phyloP scores from a whole-genome alignment of 2,888 invertebrate species.

The Drosophila lutescens region DNA sequence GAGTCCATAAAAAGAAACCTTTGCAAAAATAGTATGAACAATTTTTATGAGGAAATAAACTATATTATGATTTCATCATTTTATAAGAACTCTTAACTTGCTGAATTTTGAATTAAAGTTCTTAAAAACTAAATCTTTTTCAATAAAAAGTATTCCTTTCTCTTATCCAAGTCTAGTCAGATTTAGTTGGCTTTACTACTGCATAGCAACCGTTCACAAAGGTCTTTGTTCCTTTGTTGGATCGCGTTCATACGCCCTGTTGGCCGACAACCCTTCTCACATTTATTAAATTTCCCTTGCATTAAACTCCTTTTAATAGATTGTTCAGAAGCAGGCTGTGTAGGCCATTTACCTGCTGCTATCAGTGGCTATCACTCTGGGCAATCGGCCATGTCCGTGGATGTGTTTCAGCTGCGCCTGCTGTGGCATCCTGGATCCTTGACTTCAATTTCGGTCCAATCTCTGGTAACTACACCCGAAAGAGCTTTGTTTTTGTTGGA shows the following conservation, averaged over 20 bases:
- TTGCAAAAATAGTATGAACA: background rate
- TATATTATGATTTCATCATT: too few relatives aligned
- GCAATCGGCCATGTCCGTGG: conserved; percentile 57
- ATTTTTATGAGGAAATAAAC: too few relatives aligned
- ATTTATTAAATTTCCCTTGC: conserved; percentile 15
- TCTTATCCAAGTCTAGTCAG: background rate
- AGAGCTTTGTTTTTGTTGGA: conserved; percentile 27
- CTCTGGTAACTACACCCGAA: conserved; percentile 11
- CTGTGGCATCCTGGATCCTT: conserved; percentile 58
- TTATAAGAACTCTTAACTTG: too few relatives aligned
- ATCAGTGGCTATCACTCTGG: conserved; percentile 60
- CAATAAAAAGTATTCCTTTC: too few relatives aligned
- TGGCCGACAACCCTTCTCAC: background rate
- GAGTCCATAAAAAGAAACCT: background rate
- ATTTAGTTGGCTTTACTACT: background rate
- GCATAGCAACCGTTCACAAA: conserved; percentile 17
- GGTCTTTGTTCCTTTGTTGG: conserved; percentile 27
- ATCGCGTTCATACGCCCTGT: conserved; percentile 29
- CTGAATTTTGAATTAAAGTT: too few relatives aligned
- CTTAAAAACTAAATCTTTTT: too few relatives aligned
- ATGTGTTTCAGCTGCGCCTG: conserved; percentile 64
- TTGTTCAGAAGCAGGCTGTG: background rate
- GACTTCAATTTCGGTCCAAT: background rate
- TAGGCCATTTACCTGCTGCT: conserved; percentile 62
- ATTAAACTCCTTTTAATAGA: background rate